Percentiles rank a stretch among this genome's conserved stretches.
These are phyloP conservation scores for Saccostrea echinata DNA, from an alignment of 1,140 invertebrate species.

Conservation along the genomic window DNA sequence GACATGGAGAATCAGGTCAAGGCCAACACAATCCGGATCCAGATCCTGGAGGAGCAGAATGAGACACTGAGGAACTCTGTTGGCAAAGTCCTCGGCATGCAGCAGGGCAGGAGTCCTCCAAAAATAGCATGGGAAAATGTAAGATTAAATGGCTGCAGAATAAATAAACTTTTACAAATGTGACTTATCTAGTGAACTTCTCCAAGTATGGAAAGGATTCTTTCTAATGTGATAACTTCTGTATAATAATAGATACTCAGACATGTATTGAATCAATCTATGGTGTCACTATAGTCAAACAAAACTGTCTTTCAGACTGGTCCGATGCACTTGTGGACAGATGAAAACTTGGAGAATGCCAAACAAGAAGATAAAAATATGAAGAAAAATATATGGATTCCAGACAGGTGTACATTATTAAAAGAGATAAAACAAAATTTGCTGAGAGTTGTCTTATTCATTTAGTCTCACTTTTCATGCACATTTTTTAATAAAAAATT, in stretches of 20 bases:
- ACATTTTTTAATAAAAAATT: not conserved
- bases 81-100: constrained; percentile 67
- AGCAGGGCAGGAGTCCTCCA: constrained; percentile 44
- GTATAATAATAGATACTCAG: too few species aligned
- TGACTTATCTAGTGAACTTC: too few species aligned
- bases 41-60: constrained; percentile 77
- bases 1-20: constrained; percentile 79
- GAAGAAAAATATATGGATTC: constrained; percentile 38
- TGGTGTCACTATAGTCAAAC: too few species aligned
- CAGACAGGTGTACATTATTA: constrained; percentile 37
- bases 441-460: not conserved
- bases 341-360: constrained; percentile 39
- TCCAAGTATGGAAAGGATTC: too few species aligned
- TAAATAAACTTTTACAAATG: too few species aligned
- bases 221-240: too few species aligned
- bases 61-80: constrained; percentile 74
- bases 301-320: constrained; percentile 16
- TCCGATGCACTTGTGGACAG: constrained; percentile 47
- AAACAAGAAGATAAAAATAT: constrained; percentile 32
- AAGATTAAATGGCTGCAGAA: not conserved
- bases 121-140: constrained; percentile 52
- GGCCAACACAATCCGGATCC: constrained; percentile 76
- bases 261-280: too few species aligned
- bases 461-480: not conserved
- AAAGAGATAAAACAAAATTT: not conserved